Evolutionary conservation across 2,797 vertebrate species (phyloP).

Genomic region (Danio tinwini): DNA sequence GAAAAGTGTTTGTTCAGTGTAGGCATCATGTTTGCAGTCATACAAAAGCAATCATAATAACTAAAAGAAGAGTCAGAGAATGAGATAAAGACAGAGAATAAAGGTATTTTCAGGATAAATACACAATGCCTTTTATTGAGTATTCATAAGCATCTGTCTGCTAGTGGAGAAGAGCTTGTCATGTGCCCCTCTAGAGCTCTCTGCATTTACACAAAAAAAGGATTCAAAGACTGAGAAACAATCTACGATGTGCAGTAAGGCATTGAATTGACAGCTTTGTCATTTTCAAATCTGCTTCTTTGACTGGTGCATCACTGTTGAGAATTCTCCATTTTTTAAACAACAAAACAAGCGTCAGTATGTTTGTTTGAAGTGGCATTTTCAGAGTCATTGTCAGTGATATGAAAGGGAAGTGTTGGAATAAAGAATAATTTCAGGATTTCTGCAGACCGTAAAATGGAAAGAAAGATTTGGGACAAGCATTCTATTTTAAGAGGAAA

Average conservation of each 20-base stretch:
- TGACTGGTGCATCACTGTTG: slow-evolving; percentile 1
- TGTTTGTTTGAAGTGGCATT: slow-evolving; percentile 30
- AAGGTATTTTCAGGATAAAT: slow-evolving; percentile 50
- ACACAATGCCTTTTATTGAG: slow-evolving; percentile 54
- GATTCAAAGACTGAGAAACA: slow-evolving; percentile 17
- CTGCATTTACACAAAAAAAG: neutral
- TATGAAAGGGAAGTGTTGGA: slow-evolving; percentile 21
- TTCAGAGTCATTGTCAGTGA: slow-evolving; percentile 40
- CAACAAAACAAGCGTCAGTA: slow-evolving; percentile 8
- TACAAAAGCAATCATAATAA: slow-evolving; percentile 20
- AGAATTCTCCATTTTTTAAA: neutral
- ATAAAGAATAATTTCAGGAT: slow-evolving; percentile 16
- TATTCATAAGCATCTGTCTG: slow-evolving; percentile 55
- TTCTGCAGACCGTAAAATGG: neutral
- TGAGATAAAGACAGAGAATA: slow-evolving; percentile 37
- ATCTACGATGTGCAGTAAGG: slow-evolving; percentile 4
- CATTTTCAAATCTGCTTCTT: slow-evolving; percentile 14
- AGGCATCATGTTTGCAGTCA: neutral
- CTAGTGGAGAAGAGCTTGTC: slow-evolving; percentile 21
- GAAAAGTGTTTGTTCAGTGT: neutral
- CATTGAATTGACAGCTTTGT: slow-evolving; percentile 20
- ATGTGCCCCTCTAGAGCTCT: neutral
- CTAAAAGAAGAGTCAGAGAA: neutral
- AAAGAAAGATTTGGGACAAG: slow-evolving; percentile 27
- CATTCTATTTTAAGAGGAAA: slow-evolving; percentile 17